Evolutionary conservation across 2,113 vertebrate species (phyloP).

Genomic region (Neolamprologus devosi): DNA sequence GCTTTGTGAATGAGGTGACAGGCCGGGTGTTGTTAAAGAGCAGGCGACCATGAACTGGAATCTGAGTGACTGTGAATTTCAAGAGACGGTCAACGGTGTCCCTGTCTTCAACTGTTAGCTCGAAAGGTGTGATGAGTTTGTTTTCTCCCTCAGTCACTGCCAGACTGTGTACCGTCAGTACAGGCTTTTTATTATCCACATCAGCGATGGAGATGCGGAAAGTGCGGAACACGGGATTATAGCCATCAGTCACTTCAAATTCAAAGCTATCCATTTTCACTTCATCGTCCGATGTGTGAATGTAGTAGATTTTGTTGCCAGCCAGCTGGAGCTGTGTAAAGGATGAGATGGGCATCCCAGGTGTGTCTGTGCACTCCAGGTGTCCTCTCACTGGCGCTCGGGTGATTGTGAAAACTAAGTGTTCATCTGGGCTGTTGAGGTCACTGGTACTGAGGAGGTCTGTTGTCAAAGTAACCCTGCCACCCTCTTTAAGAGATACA

Average conservation of each 20-base stretch:
- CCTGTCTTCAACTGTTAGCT: slow-evolving; percentile 87
- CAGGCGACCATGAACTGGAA: slow-evolving; percentile 84
- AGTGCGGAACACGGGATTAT: slow-evolving; percentile 90
- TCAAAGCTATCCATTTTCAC: slow-evolving; percentile 97
- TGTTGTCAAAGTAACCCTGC: slow-evolving; percentile 88
- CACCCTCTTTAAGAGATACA: slow-evolving; percentile 90
- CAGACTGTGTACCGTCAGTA: slow-evolving; percentile 82
- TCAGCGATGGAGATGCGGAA: slow-evolving; percentile 90
- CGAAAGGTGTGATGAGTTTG: slow-evolving; percentile 93
- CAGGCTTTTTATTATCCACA: slow-evolving; percentile 94
- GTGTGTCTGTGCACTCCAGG: slow-evolving; percentile 86
- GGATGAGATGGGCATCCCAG: slow-evolving; percentile 80
- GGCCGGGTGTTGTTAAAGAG: slow-evolving; percentile 79
- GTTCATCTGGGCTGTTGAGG: slow-evolving; percentile 92
- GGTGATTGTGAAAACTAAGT: slow-evolving; percentile 90
- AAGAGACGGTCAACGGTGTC: slow-evolving; percentile 81
- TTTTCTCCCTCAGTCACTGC: slow-evolving; percentile 80
- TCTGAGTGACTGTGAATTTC: slow-evolving; percentile 83
- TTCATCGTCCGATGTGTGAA: slow-evolving; percentile 91
- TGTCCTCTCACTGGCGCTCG: slow-evolving; percentile 85
- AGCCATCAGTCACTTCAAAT: slow-evolving; percentile 93
- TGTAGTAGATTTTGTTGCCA: slow-evolving; percentile 92
- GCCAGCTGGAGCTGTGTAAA: slow-evolving; percentile 92
- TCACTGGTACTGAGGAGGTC: slow-evolving; percentile 93
- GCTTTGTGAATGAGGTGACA: slow-evolving; percentile 83